These are phyloP conservation scores for Nerophis ophidion DNA, from an alignment of 2,113 vertebrate genomes.

Conservation along the genomic window DNA sequence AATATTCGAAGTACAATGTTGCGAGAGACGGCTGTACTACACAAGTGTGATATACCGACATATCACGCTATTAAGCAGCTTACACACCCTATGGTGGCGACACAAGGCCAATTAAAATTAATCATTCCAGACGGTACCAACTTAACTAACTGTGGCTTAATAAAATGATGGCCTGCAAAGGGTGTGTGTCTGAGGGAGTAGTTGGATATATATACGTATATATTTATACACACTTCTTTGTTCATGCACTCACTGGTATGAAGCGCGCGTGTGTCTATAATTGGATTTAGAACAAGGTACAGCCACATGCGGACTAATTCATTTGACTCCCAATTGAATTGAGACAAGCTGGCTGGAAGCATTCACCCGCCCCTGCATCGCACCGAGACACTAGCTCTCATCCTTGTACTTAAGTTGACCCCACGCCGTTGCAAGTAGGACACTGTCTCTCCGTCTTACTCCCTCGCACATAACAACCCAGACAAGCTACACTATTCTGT, in stretches of 20 bases:
- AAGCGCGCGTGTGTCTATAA: conserved; percentile 44
- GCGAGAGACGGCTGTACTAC: too few relatives aligned
- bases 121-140: too few relatives aligned
- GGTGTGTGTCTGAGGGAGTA: conserved; percentile 15
- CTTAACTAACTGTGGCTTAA: too few relatives aligned
- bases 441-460: neutral
- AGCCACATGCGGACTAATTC: conserved; percentile 67
- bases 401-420: conserved; percentile 16
- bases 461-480: conserved; percentile 2
- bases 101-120: neutral
- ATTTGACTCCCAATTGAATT: conserved; percentile 71
- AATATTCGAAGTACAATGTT: too few relatives aligned
- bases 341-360: conserved; percentile 52
- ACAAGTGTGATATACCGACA: neutral
- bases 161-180: neutral
- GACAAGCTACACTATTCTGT: conserved; percentile 7
- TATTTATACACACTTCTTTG: conserved; percentile 43
- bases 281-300: conserved; percentile 65
- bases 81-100: neutral
- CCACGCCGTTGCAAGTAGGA: conserved; percentile 8
- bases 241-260: conserved; percentile 43
- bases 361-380: conserved; percentile 34
- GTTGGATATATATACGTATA: too few relatives aligned
- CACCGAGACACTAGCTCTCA: conserved; percentile 11
- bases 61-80: neutral